Evolutionary conservation across 2,113 vertebrate genomes (phyloP).

Genomic region (Chaetodon auriga): DNA sequence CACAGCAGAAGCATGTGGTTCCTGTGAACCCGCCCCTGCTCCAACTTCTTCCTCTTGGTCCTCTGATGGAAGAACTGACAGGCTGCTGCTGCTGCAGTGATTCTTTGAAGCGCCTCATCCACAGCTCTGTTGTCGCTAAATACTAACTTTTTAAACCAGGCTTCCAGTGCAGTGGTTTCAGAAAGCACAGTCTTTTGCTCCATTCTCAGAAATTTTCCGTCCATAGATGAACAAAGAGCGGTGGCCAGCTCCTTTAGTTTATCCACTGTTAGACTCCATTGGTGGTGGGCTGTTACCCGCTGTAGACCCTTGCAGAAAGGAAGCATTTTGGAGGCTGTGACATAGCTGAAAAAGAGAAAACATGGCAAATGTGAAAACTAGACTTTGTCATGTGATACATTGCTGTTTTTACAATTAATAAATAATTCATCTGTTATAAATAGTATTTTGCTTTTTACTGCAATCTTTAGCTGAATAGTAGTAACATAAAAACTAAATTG

Average conservation of each 20-base stretch:
- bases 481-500: no score
- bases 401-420: no score
- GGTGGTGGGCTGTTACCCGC: not conserved
- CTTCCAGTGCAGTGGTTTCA: not conserved
- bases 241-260: not conserved
- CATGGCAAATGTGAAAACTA: no score
- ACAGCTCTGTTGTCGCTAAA: slow-evolving; percentile 7
- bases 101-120: slow-evolving; percentile 1
- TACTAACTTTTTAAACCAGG: not conserved
- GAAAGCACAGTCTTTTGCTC: not conserved
- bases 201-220: not conserved
- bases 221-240: not conserved
- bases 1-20: not conserved
- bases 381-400: no score
- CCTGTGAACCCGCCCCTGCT: no score
- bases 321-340: no score
- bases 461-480: no score
- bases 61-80: not conserved
- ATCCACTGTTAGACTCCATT: not conserved
- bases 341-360: no score
- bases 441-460: no score
- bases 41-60: not conserved
- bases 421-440: no score
- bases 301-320: no score
- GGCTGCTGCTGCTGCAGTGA: not conserved